phyloP scores from a whole-genome alignment of 2,888 invertebrate genomes.

The Dicyrtomina minuta region DNA sequence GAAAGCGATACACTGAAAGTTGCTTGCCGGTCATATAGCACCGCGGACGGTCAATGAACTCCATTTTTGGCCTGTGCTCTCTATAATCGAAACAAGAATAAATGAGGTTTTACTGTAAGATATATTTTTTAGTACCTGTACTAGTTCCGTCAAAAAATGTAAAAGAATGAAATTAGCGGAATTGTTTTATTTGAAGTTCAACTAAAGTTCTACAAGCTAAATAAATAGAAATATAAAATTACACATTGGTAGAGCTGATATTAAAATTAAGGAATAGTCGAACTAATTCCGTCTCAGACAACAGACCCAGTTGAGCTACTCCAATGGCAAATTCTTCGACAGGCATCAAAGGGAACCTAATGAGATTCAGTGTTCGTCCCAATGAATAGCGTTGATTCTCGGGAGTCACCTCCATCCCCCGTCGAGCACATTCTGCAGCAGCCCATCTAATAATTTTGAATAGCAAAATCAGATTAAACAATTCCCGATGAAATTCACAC shows the following conservation, averaged over 20 bases:
- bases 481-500: not conserved
- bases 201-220: not conserved
- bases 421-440: constrained; percentile 70
- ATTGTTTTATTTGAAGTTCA: constrained; percentile 1
- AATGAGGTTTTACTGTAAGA: too few relatives aligned
- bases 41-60: constrained; percentile 70
- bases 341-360: constrained; percentile 80
- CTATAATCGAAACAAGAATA: constrained; percentile 13
- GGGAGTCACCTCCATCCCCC: constrained; percentile 66
- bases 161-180: too few relatives aligned
- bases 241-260: constrained; percentile 66
- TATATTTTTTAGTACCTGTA: too few relatives aligned
- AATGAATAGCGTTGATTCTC: constrained; percentile 70
- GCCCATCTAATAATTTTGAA: constrained; percentile 63
- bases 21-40: constrained; percentile 79
- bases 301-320: constrained; percentile 71
- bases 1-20: constrained; percentile 71
- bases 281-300: constrained; percentile 74
- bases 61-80: constrained; percentile 63
- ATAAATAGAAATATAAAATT: not conserved
- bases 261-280: constrained; percentile 70
- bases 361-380: constrained; percentile 68
- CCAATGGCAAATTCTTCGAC: constrained; percentile 80
- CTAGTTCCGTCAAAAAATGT: too few relatives aligned
- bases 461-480: constrained; percentile 6